Evolutionary conservation across 2,113 vertebrate genomes (phyloP).

Genomic region (Stigmatopora nigra): DNA sequence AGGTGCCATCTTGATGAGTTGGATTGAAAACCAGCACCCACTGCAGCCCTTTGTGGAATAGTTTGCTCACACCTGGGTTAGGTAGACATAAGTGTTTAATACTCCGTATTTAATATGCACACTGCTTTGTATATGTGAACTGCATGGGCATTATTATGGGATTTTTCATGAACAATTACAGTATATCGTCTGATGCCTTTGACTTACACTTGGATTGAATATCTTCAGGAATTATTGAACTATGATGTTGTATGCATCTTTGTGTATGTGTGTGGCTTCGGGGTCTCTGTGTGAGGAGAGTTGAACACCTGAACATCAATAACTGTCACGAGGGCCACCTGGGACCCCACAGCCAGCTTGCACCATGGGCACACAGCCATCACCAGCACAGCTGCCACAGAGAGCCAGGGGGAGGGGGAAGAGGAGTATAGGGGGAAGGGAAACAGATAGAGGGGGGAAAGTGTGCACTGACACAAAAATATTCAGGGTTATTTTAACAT

Average conservation of each 20-base stretch:
- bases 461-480: constrained; percentile 21
- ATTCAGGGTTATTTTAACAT: too few relatives aligned
- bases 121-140: constrained; percentile 21
- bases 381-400: constrained; percentile 71
- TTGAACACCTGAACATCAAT: constrained; percentile 76
- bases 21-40: too few relatives aligned
- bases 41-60: too few relatives aligned
- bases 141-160: constrained; percentile 18
- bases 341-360: constrained; percentile 68
- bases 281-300: constrained; percentile 63
- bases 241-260: constrained; percentile 2
- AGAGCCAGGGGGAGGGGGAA: constrained; percentile 19
- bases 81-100: constrained; percentile 16
- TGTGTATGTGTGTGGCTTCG: constrained; percentile 47
- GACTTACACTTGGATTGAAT: neutral
- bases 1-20: too few relatives aligned
- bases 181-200: neutral
- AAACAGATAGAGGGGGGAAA: constrained; percentile 31
- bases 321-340: constrained; percentile 73
- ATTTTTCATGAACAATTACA: constrained; percentile 2
- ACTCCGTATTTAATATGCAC: constrained; percentile 14
- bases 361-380: constrained; percentile 68
- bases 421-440: constrained; percentile 6
- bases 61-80: too few relatives aligned
- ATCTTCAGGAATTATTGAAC: neutral